phyloP scores from a whole-genome alignment of 2,797 vertebrate genomes.

The Urocyon cinereoargenteus region DNA sequence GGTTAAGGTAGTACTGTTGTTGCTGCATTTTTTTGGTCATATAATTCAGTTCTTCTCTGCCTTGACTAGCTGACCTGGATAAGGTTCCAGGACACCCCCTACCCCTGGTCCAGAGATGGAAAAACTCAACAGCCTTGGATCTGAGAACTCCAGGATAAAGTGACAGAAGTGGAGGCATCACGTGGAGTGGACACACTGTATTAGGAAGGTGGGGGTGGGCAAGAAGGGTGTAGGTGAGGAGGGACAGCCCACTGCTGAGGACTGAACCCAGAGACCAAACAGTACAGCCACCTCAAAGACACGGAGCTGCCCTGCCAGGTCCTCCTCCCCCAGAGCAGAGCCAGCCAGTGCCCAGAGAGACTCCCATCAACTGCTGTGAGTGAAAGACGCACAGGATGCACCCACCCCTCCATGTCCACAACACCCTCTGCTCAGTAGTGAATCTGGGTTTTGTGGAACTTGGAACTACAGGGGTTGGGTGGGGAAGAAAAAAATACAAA shows the following conservation, averaged over 20 bases:
- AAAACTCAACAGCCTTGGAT: conserved; percentile 4
- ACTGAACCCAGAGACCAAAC: background rate
- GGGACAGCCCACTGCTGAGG: background rate
- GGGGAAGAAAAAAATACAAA: background rate
- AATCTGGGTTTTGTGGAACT: background rate
- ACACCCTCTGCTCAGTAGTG: background rate
- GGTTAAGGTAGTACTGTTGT: too few species aligned
- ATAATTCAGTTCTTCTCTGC: background rate
- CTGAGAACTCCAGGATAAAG: background rate
- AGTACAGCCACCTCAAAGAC: background rate
- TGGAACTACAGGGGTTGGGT: background rate
- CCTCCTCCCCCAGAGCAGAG: background rate
- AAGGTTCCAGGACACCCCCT: background rate
- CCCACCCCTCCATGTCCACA: background rate
- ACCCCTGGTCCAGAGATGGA: background rate
- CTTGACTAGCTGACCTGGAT: background rate
- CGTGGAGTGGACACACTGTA: background rate
- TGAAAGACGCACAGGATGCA: background rate
- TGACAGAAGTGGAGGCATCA: background rate
- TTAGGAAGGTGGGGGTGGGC: background rate
- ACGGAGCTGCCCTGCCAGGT: background rate
- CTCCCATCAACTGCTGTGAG: too few species aligned
- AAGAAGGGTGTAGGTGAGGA: background rate
- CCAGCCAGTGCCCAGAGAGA: background rate
- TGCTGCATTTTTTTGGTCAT: background rate